Evolutionary conservation across 2,797 vertebrate species (phyloP).

Genomic region (Catostomus latipinnis): DNA sequence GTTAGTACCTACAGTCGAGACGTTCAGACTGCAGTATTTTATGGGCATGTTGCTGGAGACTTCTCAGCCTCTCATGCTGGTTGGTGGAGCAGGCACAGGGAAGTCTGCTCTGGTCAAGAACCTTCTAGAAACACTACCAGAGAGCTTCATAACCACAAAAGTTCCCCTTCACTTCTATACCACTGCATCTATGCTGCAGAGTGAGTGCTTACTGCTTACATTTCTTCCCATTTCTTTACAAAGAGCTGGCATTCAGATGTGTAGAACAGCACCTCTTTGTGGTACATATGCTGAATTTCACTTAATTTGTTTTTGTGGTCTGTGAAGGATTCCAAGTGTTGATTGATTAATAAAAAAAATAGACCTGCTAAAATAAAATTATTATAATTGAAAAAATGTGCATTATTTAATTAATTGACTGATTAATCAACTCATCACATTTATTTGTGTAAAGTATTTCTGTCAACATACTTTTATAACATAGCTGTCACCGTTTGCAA

Average conservation of each 20-base stretch:
- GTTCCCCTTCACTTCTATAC: slow-evolving; percentile 84
- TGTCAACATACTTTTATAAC: too few species aligned
- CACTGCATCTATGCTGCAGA: slow-evolving; percentile 79
- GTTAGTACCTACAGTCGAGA: slow-evolving; percentile 83
- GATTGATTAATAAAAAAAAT: background rate
- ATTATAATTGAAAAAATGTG: background rate
- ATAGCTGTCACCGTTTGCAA: too few species aligned
- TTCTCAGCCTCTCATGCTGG: slow-evolving; percentile 82
- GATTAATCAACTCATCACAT: too few species aligned
- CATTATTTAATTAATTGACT: background rate
- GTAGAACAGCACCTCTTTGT: slow-evolving; percentile 48
- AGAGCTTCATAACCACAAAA: slow-evolving; percentile 74
- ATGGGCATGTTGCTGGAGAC: slow-evolving; percentile 79
- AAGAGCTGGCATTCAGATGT: background rate
- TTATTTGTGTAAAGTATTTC: too few species aligned
- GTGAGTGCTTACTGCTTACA: slow-evolving; percentile 66
- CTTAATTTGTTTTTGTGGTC: background rate
- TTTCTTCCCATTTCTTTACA: slow-evolving; percentile 4
- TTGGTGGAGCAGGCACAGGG: slow-evolving; percentile 81
- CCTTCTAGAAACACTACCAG: slow-evolving; percentile 75
- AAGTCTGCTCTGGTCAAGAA: slow-evolving; percentile 79
- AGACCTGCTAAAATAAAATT: too few species aligned
- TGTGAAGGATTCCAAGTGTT: background rate
- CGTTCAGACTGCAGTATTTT: slow-evolving; percentile 78
- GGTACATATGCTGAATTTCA: background rate